Evolutionary conservation across 2,888 invertebrate genomes (phyloP).

Genomic region (Sinohyriopsis cumingii): DNA sequence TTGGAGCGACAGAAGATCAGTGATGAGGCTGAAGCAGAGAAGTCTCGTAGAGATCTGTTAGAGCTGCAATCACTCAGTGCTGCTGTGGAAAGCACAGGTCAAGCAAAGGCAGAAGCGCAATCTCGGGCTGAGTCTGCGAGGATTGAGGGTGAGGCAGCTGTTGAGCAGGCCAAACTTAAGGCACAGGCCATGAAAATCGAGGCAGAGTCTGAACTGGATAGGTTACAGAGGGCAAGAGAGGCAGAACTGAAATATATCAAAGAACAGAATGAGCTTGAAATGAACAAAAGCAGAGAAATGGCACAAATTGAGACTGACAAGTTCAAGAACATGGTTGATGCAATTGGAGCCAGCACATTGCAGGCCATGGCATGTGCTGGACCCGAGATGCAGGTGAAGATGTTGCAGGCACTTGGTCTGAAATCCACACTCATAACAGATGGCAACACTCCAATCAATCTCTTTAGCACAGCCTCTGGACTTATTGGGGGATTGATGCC

Average conservation of each 20-base stretch:
- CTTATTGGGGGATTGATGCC: constrained; percentile 66
- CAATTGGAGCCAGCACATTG: constrained; percentile 73
- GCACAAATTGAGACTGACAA: constrained; percentile 71
- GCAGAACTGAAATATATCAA: constrained; percentile 72
- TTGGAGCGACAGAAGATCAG: constrained; percentile 74
- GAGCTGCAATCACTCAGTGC: constrained; percentile 73
- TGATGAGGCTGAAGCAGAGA: constrained; percentile 74
- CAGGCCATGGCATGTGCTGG: constrained; percentile 71
- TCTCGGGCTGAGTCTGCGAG: constrained; percentile 73
- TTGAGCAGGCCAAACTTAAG: constrained; percentile 74
- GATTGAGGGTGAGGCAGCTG: constrained; percentile 75
- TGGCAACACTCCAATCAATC: constrained; percentile 73
- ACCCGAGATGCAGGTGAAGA: constrained; percentile 73
- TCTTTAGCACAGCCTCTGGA: constrained; percentile 73
- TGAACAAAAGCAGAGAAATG: constrained; percentile 68
- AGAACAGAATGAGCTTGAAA: constrained; percentile 72
- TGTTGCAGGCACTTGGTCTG: constrained; percentile 73
- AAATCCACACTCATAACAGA: constrained; percentile 74
- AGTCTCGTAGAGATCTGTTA: constrained; percentile 70
- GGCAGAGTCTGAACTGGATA: constrained; percentile 72
- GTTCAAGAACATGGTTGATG: constrained; percentile 72
- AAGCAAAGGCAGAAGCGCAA: constrained; percentile 75
- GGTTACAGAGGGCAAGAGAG: constrained; percentile 72
- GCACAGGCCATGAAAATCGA: constrained; percentile 73
- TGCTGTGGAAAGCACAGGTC: constrained; percentile 74